A percentile compares a stretch with the other conserved stretches of the same genome.
Conservation (phyloP, 1,140 invertebrate species). For the Antheraea pernyi region DNA sequence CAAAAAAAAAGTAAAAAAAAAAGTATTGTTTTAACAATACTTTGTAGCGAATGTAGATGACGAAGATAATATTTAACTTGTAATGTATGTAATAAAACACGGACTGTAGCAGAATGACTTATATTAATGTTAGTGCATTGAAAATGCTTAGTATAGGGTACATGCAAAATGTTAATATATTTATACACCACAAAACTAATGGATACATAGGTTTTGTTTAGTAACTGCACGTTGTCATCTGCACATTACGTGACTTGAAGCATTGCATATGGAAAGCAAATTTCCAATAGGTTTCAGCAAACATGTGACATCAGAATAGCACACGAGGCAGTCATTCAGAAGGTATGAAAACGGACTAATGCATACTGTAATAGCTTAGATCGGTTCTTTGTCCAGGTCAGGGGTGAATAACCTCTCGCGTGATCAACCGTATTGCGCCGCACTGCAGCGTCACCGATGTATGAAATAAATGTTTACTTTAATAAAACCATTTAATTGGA, state of each 20-base stretch:
- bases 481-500: not conserved
- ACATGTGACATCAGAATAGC: not conserved
- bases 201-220: not conserved
- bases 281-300: not conserved
- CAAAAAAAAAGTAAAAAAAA: too few species aligned
- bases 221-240: not conserved
- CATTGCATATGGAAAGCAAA: not conserved
- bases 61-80: too few species aligned
- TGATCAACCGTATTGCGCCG: constrained; percentile 33
- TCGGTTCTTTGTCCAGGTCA: constrained; percentile 46
- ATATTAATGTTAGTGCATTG: too few species aligned
- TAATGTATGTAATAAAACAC: too few species aligned
- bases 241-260: not conserved
- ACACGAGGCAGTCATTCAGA: constrained; percentile 3
- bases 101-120: too few species aligned
- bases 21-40: too few species aligned
- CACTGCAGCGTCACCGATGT: constrained; percentile 33
- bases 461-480: constrained; percentile 15
- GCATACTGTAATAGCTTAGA: constrained; percentile 20
- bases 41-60: too few species aligned
- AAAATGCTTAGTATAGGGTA: too few species aligned
- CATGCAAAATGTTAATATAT: too few species aligned
- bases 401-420: constrained; percentile 55
- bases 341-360: constrained; percentile 8
- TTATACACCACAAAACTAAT: too few species aligned